Evolutionary conservation across 2,113 vertebrate species (phyloP).

Genomic region (Zosterops japonicus): DNA sequence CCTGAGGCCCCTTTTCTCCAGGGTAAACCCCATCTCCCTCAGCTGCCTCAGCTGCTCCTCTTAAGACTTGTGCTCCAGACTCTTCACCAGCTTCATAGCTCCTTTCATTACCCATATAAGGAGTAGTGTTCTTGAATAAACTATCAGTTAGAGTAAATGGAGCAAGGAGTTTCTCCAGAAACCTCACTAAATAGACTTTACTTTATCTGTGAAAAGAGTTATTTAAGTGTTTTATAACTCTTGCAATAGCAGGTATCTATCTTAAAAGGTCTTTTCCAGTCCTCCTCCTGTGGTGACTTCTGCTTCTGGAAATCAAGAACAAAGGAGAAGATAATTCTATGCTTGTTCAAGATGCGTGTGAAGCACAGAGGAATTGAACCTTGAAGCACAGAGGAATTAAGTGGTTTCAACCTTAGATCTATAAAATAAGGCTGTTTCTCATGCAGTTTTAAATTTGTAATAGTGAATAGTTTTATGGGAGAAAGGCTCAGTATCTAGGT

Average conservation of each 20-base stretch:
- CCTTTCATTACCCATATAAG: not conserved
- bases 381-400: not conserved
- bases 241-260: not conserved
- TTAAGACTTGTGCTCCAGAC: not conserved
- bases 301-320: not conserved
- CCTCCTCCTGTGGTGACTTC: not conserved
- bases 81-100: not conserved
- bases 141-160: not conserved
- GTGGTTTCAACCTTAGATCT: not conserved
- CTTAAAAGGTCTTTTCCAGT: not conserved
- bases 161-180: not conserved
- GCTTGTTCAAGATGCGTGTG: not conserved
- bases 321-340: not conserved
- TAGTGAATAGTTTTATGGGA: not conserved
- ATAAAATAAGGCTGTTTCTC: not conserved
- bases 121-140: not conserved
- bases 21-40: not conserved
- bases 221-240: not conserved
- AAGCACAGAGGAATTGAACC: not conserved
- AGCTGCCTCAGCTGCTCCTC: fast-evolving
- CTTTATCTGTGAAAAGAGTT: not conserved
- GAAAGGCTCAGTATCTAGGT: not conserved
- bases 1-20: not conserved
- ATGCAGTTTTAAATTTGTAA: not conserved
- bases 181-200: not conserved